These are phyloP conservation scores for Grallaria varia DNA, from an alignment of 2,113 vertebrate genomes.

Conservation along the genomic window DNA sequence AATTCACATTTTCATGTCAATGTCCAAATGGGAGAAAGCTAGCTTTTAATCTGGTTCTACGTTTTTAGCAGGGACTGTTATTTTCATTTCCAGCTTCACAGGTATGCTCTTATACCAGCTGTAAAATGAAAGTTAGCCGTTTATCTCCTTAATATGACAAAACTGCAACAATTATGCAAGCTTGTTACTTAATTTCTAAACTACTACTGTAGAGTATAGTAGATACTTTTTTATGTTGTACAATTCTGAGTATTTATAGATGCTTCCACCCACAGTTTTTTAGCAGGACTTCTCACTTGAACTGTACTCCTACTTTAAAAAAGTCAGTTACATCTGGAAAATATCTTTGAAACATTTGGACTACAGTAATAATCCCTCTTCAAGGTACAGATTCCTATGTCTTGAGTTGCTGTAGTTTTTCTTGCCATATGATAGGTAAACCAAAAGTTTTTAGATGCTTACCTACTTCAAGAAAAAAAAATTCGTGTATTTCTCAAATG, in stretches of 20 bases:
- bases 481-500: accelerated
- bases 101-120: not conserved
- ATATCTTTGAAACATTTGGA: not conserved
- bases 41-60: not conserved
- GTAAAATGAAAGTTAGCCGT: not conserved
- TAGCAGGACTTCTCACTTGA: not conserved
- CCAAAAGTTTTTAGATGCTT: not conserved
- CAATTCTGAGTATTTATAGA: not conserved
- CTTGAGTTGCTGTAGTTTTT: not conserved
- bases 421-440: not conserved
- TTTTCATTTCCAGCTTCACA: not conserved
- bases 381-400: not conserved
- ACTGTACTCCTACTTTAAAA: not conserved
- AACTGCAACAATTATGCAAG: not conserved
- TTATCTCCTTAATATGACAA: not conserved
- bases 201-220: not conserved
- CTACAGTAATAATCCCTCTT: not conserved
- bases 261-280: not conserved
- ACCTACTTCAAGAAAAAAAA: not conserved
- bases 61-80: not conserved
- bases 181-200: not conserved
- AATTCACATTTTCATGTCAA: not conserved
- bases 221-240: not conserved
- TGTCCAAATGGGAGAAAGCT: not conserved
- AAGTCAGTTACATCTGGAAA: not conserved